Evolutionary conservation across 2,888 invertebrate genomes (phyloP), one percentile per base, ranked within the genome.

Genomic region (Aphrophora alni): DNA sequence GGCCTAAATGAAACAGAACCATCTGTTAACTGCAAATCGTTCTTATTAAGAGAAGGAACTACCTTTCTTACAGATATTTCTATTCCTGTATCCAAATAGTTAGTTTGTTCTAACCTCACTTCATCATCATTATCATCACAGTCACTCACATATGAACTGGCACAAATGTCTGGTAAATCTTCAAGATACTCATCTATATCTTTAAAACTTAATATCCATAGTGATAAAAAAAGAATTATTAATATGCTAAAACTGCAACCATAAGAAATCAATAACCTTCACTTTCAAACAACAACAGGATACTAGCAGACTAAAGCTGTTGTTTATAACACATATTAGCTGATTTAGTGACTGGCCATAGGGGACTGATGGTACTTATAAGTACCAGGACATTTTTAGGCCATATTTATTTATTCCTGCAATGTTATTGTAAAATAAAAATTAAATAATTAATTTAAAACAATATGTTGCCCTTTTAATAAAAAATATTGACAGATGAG

Each of bases 121-220:
- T 70, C 70, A 21, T 70, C 70, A 70, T 70, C 14, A 3, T 70
- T 27, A 70, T 24, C 24, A 70, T 24, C 33, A 33, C 8, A 33
- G 33, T 33, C 70, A 70, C 70, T 70, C 24, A 21, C 70, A 70
- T 70, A 14, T 70, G 70, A 70, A 21, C 70, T 70, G n/a, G 70
- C 70, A 70, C 70, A 70, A 70, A 70, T 24, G 24, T 70, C 70
- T 1, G 70, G 24, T 70, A 70, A 21, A 3, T 70, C 24, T 70
- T 70, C 70, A 21, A 70, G 70, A 70, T 70, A 70, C 24, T 70
- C 70, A 70, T 70, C 70, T 70, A 70, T 70, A n/a, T 70, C 21
- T 3, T 21, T 24, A 3, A 70, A 70, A 70, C 1, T 70, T 70
- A 70, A 24, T 21, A 70, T 70, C 70, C 70, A 70, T 70, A 70